A percentile compares a stretch with the other conserved stretches of the same genome.
These are phyloP conservation scores for Forbesichthys papilliferus DNA, from an alignment of 2,113 vertebrate species.

Conservation along the genomic window DNA sequence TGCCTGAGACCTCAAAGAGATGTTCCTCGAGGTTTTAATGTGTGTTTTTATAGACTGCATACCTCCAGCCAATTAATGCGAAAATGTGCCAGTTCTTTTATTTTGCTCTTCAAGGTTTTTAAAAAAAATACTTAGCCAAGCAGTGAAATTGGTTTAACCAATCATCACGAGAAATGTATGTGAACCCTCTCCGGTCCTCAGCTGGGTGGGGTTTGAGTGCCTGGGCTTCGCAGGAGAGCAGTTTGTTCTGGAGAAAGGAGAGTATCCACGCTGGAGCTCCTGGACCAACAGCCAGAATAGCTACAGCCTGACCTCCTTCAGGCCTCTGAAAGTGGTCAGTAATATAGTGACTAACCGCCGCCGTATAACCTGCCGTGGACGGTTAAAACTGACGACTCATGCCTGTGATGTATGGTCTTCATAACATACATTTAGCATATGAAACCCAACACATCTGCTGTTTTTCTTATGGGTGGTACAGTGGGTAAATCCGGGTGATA, in stretches of 20 bases:
- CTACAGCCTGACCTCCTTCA: constrained; percentile 78
- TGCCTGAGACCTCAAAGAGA: no score
- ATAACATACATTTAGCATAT: no score
- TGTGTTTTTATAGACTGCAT: no score
- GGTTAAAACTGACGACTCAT: neutral
- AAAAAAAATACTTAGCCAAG: no score
- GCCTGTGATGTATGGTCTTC: neutral
- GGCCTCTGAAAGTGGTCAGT: constrained; percentile 79
- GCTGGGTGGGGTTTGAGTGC: constrained; percentile 81
- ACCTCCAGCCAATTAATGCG: no score
- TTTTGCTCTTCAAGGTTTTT: neutral
- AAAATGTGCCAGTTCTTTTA: no score
- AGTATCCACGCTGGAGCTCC: constrained; percentile 82
- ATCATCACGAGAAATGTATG: no score
- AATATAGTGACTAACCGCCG: neutral
- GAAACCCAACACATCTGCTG: no score
- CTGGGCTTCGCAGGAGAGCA: constrained; percentile 78
- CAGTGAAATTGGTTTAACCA: no score
- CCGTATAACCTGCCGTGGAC: neutral
- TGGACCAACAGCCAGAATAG: constrained; percentile 83
- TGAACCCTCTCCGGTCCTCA: constrained; percentile 32
- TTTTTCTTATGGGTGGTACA: no score
- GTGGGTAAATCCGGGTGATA: no score
- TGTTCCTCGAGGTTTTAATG: no score
- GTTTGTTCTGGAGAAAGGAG: constrained; percentile 84